A percentile compares a stretch with the other conserved stretches of the same genome.
These are phyloP conservation scores for Plebejus melissa DNA, from an alignment of 2,888 invertebrate species.

Conservation along the genomic window DNA sequence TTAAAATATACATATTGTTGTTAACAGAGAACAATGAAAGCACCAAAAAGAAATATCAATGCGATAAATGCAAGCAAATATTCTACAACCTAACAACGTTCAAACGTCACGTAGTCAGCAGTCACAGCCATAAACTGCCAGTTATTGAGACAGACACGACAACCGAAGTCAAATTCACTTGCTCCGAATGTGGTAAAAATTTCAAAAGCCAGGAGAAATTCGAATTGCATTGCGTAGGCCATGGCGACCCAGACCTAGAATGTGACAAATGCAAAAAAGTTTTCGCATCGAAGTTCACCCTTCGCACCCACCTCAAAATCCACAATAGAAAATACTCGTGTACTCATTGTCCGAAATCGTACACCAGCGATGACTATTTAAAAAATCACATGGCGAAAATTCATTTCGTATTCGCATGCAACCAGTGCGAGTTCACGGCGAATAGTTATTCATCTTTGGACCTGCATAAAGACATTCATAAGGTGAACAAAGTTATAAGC, in stretches of 20 bases:
- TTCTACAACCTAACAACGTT: conserved; percentile 58
- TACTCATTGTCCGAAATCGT: conserved; percentile 52
- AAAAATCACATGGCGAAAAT: conserved; percentile 48
- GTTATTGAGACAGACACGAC: conserved; percentile 33
- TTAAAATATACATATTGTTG: not conserved
- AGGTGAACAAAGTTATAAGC: conserved; percentile 37
- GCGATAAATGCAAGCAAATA: conserved; percentile 66
- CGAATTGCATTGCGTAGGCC: conserved; percentile 59
- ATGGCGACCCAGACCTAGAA: conserved; percentile 69
- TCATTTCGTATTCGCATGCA: conserved; percentile 53
- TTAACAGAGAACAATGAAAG: conserved; percentile 20
- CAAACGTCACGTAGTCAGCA: conserved; percentile 57
- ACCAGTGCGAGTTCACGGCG: conserved; percentile 47
- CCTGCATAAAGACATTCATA: conserved; percentile 44
- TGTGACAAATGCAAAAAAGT: conserved; percentile 68
- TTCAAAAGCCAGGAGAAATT: conserved; percentile 61
- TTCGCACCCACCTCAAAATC: conserved; percentile 62
- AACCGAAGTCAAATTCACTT: conserved; percentile 49
- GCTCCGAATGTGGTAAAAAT: conserved; percentile 59
- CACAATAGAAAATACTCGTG: conserved; percentile 59
- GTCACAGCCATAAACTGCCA: conserved; percentile 41
- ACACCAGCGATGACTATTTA: conserved; percentile 45
- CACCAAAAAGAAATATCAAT: conserved; percentile 60
- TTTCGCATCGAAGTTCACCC: conserved; percentile 65
- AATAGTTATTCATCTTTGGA: conserved; percentile 42